These are phyloP conservation scores for Nymphalis urticae DNA, from an alignment of 2,888 invertebrate species.

Conservation along the genomic window DNA sequence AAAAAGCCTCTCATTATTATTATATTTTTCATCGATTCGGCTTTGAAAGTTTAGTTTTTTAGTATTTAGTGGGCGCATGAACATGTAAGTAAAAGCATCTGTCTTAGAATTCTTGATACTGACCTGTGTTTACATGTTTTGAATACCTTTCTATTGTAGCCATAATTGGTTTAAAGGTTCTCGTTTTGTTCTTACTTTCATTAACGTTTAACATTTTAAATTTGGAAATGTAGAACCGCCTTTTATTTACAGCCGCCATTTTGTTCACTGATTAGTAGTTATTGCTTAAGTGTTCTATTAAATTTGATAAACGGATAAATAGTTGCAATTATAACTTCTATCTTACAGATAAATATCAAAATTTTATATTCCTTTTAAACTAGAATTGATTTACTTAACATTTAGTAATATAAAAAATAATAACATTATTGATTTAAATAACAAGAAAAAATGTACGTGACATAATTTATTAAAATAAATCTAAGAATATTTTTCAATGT, in stretches of 20 bases:
- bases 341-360: no score
- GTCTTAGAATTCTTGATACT: slow-evolving; percentile 1
- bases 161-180: slow-evolving; percentile 4
- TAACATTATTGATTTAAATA: background rate
- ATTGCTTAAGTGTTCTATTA: no score
- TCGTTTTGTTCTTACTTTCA: background rate
- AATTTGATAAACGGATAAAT: no score
- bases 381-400: no score
- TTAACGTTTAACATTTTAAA: background rate
- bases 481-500: slow-evolving; percentile 37
- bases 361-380: background rate
- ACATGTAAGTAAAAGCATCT: background rate
- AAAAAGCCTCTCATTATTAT: slow-evolving; percentile 13
- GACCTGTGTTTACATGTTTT: slow-evolving; percentile 2
- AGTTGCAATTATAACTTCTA: no score
- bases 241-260: background rate
- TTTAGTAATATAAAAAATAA: background rate
- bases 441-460: slow-evolving; percentile 40
- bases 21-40: slow-evolving; percentile 2
- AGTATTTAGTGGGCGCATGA: background rate
- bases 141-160: slow-evolving; percentile 9
- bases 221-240: background rate
- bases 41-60: background rate
- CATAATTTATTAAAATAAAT: slow-evolving; percentile 26
- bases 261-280: background rate